Conservation (phyloP, 1,140 invertebrate species). For the Rhyzopertha dominica region DNA sequence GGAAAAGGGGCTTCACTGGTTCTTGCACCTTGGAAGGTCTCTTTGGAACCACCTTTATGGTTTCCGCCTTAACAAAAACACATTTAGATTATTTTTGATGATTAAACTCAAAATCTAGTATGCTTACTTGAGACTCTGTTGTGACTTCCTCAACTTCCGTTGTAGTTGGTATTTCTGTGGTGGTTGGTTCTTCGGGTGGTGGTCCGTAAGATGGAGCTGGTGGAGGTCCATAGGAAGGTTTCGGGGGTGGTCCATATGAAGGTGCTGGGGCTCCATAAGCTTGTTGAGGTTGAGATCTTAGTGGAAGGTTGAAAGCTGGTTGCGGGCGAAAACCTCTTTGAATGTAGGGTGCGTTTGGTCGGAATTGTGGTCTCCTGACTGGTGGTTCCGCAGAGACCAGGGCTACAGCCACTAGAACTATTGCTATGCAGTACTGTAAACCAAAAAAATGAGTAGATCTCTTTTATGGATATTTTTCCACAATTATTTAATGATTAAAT, state of each 20-base stretch:
- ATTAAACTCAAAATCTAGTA: background rate
- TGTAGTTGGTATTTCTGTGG: slow-evolving; percentile 24
- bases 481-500: background rate
- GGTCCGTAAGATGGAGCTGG: slow-evolving; percentile 12
- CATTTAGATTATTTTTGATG: no score
- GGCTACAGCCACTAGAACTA: slow-evolving; percentile 31
- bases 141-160: slow-evolving; percentile 24
- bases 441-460: slow-evolving; percentile 10
- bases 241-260: slow-evolving; percentile 32
- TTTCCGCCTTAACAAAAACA: no score
- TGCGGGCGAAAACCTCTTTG: slow-evolving; percentile 36
- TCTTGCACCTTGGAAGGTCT: no score
- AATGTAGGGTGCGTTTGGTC: slow-evolving; percentile 31
- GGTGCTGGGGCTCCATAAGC: slow-evolving; percentile 20
- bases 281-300: slow-evolving; percentile 21
- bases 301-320: slow-evolving; percentile 31
- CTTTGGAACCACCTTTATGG: no score
- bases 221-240: slow-evolving; percentile 26
- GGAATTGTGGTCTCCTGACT: slow-evolving; percentile 17
- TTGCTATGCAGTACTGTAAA: slow-evolving; percentile 30
- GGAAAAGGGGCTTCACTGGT: slow-evolving; percentile 4
- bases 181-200: slow-evolving; percentile 24
- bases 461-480: background rate
- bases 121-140: slow-evolving; percentile 21
- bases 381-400: slow-evolving; percentile 37